Conservation (phyloP, 2,113 vertebrate genomes). For the Mystacornis crossleyi region DNA sequence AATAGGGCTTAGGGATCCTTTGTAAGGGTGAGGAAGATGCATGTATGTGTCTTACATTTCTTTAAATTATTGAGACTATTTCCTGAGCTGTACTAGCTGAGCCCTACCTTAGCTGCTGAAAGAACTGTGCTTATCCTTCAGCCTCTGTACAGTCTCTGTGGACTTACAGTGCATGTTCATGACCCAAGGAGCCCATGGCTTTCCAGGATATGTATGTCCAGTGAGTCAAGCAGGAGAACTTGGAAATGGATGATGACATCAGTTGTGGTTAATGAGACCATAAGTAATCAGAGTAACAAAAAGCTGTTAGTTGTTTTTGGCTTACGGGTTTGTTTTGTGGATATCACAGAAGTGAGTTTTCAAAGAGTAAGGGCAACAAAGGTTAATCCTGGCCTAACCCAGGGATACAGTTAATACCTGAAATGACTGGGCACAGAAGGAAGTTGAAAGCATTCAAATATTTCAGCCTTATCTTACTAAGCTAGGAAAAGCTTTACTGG, state of each 20-base stretch:
- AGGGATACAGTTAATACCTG: not conserved
- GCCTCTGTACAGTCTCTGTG: not conserved
- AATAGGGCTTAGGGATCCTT: not conserved
- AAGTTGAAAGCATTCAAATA: not conserved
- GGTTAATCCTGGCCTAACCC: not conserved
- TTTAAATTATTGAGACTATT: not conserved
- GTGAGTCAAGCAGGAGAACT: not conserved
- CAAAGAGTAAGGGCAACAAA: not conserved
- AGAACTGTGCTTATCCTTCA: not conserved
- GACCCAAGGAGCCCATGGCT: not conserved
- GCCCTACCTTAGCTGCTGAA: not conserved
- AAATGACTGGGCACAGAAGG: not conserved
- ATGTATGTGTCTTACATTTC: not conserved
- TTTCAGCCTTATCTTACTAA: not conserved
- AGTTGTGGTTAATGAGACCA: not conserved
- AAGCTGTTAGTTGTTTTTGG: not conserved
- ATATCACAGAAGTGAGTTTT: not conserved
- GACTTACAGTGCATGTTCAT: not conserved
- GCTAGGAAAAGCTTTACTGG: not conserved
- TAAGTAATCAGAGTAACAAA: not conserved
- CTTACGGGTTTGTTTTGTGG: not conserved
- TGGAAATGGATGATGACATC: not conserved
- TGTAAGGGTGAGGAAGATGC: not conserved
- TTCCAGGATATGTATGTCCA: not conserved
- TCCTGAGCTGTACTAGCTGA: not conserved